A percentile compares a stretch with the other conserved stretches of the same genome.
These are phyloP conservation scores for Rhopalosiphum nymphaeae DNA, from an alignment of 2,888 invertebrate genomes.

Conservation along the genomic window DNA sequence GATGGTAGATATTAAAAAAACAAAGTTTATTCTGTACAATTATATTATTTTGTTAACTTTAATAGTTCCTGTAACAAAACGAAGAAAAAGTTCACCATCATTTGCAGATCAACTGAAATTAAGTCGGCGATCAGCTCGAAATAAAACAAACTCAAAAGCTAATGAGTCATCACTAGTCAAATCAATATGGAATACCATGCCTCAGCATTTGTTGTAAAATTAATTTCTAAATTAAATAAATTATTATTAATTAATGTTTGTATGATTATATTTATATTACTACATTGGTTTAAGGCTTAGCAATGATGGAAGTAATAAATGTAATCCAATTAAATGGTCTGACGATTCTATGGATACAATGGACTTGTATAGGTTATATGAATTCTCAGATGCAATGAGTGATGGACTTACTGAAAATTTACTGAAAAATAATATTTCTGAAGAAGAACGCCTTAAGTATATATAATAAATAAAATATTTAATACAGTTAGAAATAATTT, in stretches of 20 bases:
- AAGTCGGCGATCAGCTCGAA: constrained; percentile 74
- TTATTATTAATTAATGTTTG: neutral
- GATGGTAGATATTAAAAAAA: constrained; percentile 27
- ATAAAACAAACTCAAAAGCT: constrained; percentile 72
- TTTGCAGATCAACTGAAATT: constrained; percentile 80
- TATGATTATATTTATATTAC: neutral
- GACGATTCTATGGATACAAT: constrained; percentile 77
- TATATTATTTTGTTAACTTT: neutral
- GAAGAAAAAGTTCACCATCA: constrained; percentile 77
- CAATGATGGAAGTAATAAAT: constrained; percentile 65
- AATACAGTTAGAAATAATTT: neutral
- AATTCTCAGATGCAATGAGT: constrained; percentile 71
- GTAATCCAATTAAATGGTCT: constrained; percentile 70
- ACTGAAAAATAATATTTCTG: constrained; percentile 57
- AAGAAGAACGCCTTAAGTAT: constrained; percentile 63
- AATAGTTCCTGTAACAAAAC: constrained; percentile 70
- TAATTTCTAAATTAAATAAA: neutral
- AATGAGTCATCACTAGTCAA: constrained; percentile 71
- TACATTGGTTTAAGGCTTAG: constrained; percentile 57
- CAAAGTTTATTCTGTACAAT: neutral
- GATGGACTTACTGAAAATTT: constrained; percentile 62
- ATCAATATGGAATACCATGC: constrained; percentile 78
- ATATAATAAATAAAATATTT: neutral
- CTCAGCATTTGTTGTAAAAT: constrained; percentile 74
- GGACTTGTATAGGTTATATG: constrained; percentile 76